A percentile compares a stretch with the other conserved stretches of the same genome.
Conservation (phyloP, 2,113 vertebrate species). For the Numenius arquata region DNA sequence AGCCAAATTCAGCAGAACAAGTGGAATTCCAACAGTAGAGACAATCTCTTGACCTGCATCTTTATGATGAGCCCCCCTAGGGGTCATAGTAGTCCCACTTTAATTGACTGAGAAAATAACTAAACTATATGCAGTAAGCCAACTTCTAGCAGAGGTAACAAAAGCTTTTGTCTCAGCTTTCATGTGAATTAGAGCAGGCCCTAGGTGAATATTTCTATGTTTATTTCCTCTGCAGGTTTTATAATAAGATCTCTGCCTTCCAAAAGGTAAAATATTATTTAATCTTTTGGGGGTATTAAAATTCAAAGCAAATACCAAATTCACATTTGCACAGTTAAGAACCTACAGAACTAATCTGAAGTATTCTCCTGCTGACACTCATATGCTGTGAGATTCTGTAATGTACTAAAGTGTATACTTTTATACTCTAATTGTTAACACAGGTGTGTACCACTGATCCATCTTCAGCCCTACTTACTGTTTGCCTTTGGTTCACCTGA, state of each 20-base stretch:
- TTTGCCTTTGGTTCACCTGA: not conserved
- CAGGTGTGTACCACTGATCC: not conserved
- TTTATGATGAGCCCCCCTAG: not conserved
- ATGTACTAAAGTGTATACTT: not conserved
- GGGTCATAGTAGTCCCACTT: not conserved
- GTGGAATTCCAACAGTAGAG: not conserved
- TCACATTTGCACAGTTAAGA: not conserved
- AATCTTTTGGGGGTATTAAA: conserved; percentile 10
- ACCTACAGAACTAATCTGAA: not conserved
- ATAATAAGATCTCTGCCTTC: conserved; percentile 1
- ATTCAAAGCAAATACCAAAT: conserved; percentile 44
- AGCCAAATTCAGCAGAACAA: not conserved
- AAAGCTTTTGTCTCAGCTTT: not conserved
- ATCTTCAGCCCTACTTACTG: not conserved
- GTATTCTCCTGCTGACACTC: not conserved
- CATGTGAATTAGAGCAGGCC: not conserved
- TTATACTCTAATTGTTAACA: not conserved
- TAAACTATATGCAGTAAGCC: not conserved
- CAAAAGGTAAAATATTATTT: conserved; percentile 28
- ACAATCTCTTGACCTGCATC: not conserved
- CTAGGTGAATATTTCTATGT: not conserved
- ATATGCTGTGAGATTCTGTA: not conserved
- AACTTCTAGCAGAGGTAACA: not conserved
- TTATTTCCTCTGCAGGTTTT: conserved; percentile 7
- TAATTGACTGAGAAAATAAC: not conserved